Conservation (phyloP, 1,140 invertebrate species). For the Ceratina japonica region DNA sequence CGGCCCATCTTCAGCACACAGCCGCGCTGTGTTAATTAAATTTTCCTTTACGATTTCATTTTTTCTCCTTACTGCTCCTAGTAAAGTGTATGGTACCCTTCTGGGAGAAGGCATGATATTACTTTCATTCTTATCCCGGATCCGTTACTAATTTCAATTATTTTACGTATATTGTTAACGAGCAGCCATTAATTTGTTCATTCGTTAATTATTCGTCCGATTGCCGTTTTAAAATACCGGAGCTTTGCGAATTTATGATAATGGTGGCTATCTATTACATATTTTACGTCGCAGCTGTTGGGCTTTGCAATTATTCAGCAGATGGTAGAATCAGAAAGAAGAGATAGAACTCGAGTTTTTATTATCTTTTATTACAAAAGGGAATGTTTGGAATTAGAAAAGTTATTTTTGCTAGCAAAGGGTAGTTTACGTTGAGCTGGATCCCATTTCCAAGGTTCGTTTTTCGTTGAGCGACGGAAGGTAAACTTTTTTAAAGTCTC, state of each 20-base stretch:
- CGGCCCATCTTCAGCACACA: not conserved
- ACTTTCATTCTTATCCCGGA: too few species aligned
- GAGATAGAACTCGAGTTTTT: not conserved
- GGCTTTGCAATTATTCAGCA: not conserved
- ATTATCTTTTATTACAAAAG: not conserved
- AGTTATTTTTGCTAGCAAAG: not conserved
- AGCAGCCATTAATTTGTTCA: too few species aligned
- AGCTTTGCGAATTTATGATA: too few species aligned
- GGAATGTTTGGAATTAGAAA: not conserved
- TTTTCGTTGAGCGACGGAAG: not conserved
- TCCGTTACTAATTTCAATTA: too few species aligned
- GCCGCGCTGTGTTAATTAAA: constrained; percentile 9
- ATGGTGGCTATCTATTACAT: not conserved
- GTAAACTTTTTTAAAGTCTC: too few species aligned
- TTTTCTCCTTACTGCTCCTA: not conserved
- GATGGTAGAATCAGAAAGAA: not conserved
- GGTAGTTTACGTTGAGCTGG: not conserved
- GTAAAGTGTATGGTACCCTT: not conserved
- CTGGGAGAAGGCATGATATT: too few species aligned
- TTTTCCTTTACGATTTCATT: not conserved
- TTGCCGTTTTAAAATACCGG: too few species aligned
- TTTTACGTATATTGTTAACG: too few species aligned
- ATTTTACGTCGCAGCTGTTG: constrained; percentile 20
- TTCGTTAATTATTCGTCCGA: too few species aligned
- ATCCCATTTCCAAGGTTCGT: not conserved